Evolutionary conservation across 2,888 invertebrate species (phyloP), one percentile per base, ranked within the genome.

Genomic region (Tortrix viridana): DNA sequence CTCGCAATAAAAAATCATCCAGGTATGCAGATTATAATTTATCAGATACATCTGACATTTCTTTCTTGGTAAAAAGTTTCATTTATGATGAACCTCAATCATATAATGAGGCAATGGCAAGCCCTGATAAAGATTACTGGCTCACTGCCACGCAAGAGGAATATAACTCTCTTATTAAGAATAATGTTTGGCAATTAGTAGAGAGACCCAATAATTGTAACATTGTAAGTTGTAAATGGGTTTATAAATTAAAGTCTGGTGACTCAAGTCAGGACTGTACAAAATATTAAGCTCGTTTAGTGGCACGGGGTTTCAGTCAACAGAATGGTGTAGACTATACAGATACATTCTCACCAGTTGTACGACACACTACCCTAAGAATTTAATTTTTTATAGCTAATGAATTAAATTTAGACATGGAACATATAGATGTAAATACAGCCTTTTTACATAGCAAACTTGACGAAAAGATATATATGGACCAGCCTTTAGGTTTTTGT

Each of bases 361-460:
- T 68, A 6, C 43, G 62, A 4, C 57, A 66, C 26, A 60, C 60
- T 6, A 62, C 66, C 1, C 59, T 66, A 32, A 50, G 66, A 41
- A 47, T 60, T 18, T 65, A 66, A 16, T 65, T 68, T 53, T 22
- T 53, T n/a, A 43, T 67, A 23, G 59, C 59, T 22, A 50, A 38
- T 41, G 49, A 67, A 32, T 16, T 61, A 9, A 48, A 53, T 22
- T 41, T 64, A 20, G 38, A 60, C 22, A 66, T 66, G 12, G 59
- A 61, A 22, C 66, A 68, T 44, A 41, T 68, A 18, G 68, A 68
- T 38, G 66, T 65, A 1, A 56, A 43, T 0, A 66, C 60, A 12
- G 65, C 65, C 3, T 66, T 66, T 57, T 43, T 65, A 5, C 57
- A 68, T 60, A 60, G 65, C 9, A 46, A 62, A 6, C 32, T 66